phyloP scores from a whole-genome alignment of 2,888 invertebrate species.

The Athalia rosae region DNA sequence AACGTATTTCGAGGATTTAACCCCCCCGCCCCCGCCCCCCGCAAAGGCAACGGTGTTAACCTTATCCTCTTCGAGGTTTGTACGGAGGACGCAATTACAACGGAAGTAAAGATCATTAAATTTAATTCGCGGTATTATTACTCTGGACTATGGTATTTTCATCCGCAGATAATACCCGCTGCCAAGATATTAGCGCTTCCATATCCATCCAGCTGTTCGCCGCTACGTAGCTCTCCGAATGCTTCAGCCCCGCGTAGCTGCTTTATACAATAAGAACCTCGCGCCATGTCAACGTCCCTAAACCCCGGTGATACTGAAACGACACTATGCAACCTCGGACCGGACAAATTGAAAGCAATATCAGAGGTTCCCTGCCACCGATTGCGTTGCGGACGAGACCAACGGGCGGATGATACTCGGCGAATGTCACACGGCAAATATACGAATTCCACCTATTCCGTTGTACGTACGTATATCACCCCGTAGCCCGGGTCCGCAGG shows the following conservation, averaged over 20 bases:
- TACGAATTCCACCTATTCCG: conserved; percentile 42
- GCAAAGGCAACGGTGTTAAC: too few relatives aligned
- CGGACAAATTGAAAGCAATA: conserved; percentile 48
- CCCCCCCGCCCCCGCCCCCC: background rate
- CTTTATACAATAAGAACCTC: conserved; percentile 1
- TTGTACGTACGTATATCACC: background rate
- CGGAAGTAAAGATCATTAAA: conserved; percentile 43
- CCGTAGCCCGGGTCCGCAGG: background rate
- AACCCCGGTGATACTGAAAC: background rate
- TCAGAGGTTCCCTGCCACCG: conserved; percentile 37
- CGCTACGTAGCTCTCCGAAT: background rate
- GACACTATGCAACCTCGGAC: conserved; percentile 35
- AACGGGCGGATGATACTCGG: conserved; percentile 17
- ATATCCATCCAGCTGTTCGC: conserved; percentile 27
- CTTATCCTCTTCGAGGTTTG: background rate
- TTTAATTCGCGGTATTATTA: conserved; percentile 39
- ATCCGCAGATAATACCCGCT: conserved; percentile 7
- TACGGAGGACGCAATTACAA: conserved; percentile 41
- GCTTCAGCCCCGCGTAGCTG: conserved; percentile 5
- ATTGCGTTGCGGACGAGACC: conserved; percentile 27
- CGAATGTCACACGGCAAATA: conserved; percentile 41
- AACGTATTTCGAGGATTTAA: conserved; percentile 42
- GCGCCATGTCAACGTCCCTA: background rate
- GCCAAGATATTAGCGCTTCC: conserved; percentile 12
- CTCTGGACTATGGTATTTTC: conserved; percentile 16